Conservation (phyloP, 2,113 vertebrate genomes). For the Anas platyrhynchos region DNA sequence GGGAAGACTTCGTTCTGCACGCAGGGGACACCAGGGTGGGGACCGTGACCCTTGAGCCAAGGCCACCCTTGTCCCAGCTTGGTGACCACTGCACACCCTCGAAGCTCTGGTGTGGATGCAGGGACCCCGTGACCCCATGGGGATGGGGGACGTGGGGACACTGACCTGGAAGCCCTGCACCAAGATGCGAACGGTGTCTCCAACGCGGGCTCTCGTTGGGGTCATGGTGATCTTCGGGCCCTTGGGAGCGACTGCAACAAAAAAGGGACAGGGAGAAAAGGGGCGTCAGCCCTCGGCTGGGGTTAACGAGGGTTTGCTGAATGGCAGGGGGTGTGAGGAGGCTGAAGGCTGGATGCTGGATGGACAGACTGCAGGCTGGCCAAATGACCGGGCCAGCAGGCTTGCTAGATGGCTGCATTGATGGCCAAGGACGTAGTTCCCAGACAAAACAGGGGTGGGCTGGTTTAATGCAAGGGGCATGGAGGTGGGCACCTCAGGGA, state of each 20-base stretch:
- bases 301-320: neutral
- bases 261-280: neutral
- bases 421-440: neutral
- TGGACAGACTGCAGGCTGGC: neutral
- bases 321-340: rapidly evolving
- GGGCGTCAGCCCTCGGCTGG: rapidly evolving
- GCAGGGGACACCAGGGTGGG: rapidly evolving
- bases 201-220: conserved; percentile 85
- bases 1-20: conserved; percentile 95
- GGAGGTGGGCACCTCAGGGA: neutral
- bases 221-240: conserved; percentile 89
- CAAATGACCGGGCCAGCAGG: neutral
- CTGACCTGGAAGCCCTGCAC: conserved; percentile 91
- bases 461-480: neutral
- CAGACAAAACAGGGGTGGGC: neutral
- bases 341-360: neutral
- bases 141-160: neutral
- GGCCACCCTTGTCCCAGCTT: neutral
- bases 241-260: conserved; percentile 86
- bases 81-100: neutral
- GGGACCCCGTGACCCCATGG: neutral
- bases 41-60: rapidly evolving
- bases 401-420: neutral
- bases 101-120: rapidly evolving
- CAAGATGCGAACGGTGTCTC: conserved; percentile 89